Percentiles rank a stretch among this genome's conserved stretches.
phyloP scores from a whole-genome alignment of 2,888 invertebrate genomes.

The Ligdia adustata region DNA sequence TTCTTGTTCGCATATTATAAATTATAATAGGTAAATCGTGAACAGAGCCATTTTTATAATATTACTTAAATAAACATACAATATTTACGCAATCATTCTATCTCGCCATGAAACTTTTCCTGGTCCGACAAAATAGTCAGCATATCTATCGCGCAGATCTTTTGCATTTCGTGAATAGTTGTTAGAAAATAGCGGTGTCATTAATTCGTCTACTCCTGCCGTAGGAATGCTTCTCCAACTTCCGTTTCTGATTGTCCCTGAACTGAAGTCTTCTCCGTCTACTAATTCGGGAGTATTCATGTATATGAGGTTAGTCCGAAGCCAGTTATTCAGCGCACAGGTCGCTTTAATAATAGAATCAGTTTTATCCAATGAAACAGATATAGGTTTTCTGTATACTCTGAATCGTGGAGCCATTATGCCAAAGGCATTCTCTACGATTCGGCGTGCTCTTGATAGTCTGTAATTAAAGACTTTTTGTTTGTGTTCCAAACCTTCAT shows the following conservation, averaged over 20 bases:
- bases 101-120: conserved; percentile 41
- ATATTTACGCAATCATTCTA: conserved; percentile 40
- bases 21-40: conserved; percentile 30
- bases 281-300: conserved; percentile 39
- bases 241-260: conserved; percentile 38
- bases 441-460: conserved; percentile 29
- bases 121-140: conserved; percentile 34
- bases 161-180: conserved; percentile 41
- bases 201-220: conserved; percentile 39
- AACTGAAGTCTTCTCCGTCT: conserved; percentile 39
- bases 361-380: conserved; percentile 29
- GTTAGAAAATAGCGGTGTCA: conserved; percentile 38
- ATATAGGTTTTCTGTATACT: background rate
- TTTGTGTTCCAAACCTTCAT: background rate
- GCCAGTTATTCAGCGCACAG: background rate
- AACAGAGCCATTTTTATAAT: conserved; percentile 27
- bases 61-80: conserved; percentile 35
- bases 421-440: no score
- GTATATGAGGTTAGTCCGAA: conserved; percentile 27
- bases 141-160: conserved; percentile 37
- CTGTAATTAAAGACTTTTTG: conserved; percentile 23
- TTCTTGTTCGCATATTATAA: conserved; percentile 34
- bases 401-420: conserved; percentile 31
- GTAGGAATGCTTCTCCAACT: conserved; percentile 38
- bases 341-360: conserved; percentile 15